Evolutionary conservation across 1,140 invertebrate genomes (phyloP), one percentile per base, ranked within the genome.

Genomic region (Amyelois transitella): DNA sequence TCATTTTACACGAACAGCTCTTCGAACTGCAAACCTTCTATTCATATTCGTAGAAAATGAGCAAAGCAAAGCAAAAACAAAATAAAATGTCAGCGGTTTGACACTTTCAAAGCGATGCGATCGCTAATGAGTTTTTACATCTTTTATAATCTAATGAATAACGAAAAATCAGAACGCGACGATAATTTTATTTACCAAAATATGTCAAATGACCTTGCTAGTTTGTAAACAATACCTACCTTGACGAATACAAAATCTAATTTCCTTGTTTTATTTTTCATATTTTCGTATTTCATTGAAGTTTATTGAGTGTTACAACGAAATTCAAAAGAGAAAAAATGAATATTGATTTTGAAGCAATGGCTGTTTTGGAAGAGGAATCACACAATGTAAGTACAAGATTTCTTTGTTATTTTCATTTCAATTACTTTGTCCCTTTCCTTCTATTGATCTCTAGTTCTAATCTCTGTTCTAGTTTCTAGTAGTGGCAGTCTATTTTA

Each of bases 151-250:
- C n/a, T n/a, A 32, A 12, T 32, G n/a, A 1, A 48, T 1, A 21
- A 20, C n/a, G 10, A 6, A 19, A 10, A 14, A 38, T 21, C 20
- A 6, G 50, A 52, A 52, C 50, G 50, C 50, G 19, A 2, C 25
- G n/a, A 2, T 51, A 19, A 21, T 7, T 43, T 12, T 53, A 53
- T 75, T 75, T 77, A 82, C 77, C 77, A 84, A 84, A 84, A 82
- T 84, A 86, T 83, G 79, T 83, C 80, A 81, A 86, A 71, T 85
- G 83, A 86, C 83, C 81, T 87, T 85, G 81, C 76, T 61, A 85
- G 76, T 87, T 87, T 86, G 84, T 87, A 87, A 87, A 87, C 84
- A 87, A 82, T 81, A 81, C 65, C 53, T 81, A 81, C 65, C 53
- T 75, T 64, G 60, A 59, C 59, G 71, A 62, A 62, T 18, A 67